Evolutionary conservation across 37 sponge, comb jelly and placozoan species (phyloP).

Genomic region (Amphimedon queenslandica): DNA sequence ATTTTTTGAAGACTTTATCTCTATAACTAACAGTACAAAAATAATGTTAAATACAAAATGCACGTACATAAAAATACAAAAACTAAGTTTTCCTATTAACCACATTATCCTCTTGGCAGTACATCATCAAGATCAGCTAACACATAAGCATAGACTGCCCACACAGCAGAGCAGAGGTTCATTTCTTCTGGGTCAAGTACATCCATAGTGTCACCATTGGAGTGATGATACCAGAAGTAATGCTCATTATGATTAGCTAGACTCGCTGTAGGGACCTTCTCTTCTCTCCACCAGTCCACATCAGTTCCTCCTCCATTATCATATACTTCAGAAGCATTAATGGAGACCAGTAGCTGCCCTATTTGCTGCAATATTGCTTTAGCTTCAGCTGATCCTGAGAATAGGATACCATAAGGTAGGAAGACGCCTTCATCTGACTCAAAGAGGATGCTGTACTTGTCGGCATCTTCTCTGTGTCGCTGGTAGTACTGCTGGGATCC

Average conservation of each 20-base stretch:
- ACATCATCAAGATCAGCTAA: slow-evolving; percentile 59
- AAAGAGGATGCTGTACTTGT: slow-evolving; percentile 49
- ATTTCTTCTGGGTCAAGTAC: slow-evolving; percentile 56
- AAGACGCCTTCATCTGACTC: slow-evolving; percentile 66
- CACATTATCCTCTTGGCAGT: slow-evolving; percentile 44
- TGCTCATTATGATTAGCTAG: slow-evolving; percentile 57
- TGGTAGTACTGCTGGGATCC: slow-evolving; percentile 55
- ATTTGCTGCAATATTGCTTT: slow-evolving; percentile 43
- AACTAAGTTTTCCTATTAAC: too few species aligned
- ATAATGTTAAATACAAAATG: too few species aligned
- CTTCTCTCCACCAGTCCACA: slow-evolving; percentile 34
- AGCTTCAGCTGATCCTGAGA: slow-evolving; percentile 49
- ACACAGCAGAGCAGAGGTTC: slow-evolving; percentile 64
- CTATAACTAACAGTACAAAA: too few species aligned
- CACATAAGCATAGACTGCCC: slow-evolving; percentile 58
- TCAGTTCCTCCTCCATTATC: slow-evolving; percentile 59
- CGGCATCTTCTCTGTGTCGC: slow-evolving; percentile 39
- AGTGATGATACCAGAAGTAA: slow-evolving; percentile 65
- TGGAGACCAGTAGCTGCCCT: slow-evolving; percentile 17
- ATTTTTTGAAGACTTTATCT: too few species aligned
- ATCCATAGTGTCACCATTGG: slow-evolving; percentile 68
- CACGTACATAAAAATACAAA: too few species aligned
- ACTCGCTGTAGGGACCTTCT: slow-evolving; percentile 34
- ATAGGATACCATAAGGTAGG: slow-evolving; percentile 51
- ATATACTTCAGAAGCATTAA: slow-evolving; percentile 42